Percentiles rank a stretch among this genome's conserved stretches.
Evolutionary conservation across 2,113 vertebrate species (phyloP).

Genomic region (Oxyruncus cristatus): DNA sequence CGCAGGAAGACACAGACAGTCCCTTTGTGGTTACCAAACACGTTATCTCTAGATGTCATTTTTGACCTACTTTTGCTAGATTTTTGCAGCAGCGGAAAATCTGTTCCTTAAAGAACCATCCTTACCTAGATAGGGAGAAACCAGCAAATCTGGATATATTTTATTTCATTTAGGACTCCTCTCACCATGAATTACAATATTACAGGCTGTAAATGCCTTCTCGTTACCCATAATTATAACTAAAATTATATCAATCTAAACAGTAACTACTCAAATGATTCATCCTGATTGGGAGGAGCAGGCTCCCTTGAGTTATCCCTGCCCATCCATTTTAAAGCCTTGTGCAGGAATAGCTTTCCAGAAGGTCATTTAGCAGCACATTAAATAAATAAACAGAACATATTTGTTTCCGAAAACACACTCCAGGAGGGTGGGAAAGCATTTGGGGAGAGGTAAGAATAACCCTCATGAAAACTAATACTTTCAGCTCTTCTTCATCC

Average conservation of each 20-base stretch:
- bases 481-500: not conserved
- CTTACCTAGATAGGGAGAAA: slow-evolving; percentile 28
- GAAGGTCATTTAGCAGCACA: slow-evolving; percentile 65
- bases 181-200: slow-evolving; percentile 61
- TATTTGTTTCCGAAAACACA: slow-evolving; percentile 29
- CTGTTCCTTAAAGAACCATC: not conserved
- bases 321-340: slow-evolving; percentile 46
- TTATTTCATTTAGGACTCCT: slow-evolving; percentile 53
- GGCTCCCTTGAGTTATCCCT: slow-evolving; percentile 28
- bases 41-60: slow-evolving; percentile 34
- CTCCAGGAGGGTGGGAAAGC: not conserved
- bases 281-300: slow-evolving; percentile 45
- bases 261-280: slow-evolving; percentile 64
- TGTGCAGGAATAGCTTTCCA: slow-evolving; percentile 24
- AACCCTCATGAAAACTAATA: not conserved
- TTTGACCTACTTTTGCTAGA: slow-evolving; percentile 43
- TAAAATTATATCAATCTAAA: slow-evolving; percentile 72
- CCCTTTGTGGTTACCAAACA: slow-evolving; percentile 12
- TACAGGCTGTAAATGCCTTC: slow-evolving; percentile 61
- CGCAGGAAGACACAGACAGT: not conserved
- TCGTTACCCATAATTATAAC: slow-evolving; percentile 75
- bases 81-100: slow-evolving; percentile 49
- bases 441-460: not conserved
- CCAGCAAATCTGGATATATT: not conserved
- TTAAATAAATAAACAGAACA: slow-evolving; percentile 58